A percentile compares a stretch with the other conserved stretches of the same genome.
Conservation (phyloP, 2,888 invertebrate species). For the Melanargia galathea region DNA sequence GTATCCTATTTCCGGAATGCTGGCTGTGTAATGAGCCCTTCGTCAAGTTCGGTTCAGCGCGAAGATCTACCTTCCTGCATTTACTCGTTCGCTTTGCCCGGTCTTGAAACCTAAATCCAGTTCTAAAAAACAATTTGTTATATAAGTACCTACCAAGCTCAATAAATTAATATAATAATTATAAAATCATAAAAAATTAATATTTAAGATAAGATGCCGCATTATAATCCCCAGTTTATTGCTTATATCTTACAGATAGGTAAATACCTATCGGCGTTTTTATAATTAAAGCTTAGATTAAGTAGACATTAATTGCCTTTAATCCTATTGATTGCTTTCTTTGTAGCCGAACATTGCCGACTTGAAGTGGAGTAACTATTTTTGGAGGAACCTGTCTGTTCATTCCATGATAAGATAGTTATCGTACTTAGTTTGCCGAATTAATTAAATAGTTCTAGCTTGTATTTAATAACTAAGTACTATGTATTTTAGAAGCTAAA, state of each 20-base stretch:
- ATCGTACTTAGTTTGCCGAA: too few species aligned
- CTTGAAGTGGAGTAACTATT: background rate
- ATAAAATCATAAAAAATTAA: slow-evolving; percentile 22
- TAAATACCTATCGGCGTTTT: slow-evolving; percentile 33
- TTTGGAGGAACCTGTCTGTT: background rate
- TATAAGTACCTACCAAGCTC: background rate
- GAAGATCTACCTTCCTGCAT: too few species aligned
- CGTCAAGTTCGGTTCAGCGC: too few species aligned
- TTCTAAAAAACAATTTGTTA: background rate
- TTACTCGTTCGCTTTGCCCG: too few species aligned
- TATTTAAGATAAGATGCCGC: slow-evolving; percentile 36
- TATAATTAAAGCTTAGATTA: slow-evolving; percentile 40
- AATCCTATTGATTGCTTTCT: slow-evolving; percentile 39
- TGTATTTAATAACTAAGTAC: too few species aligned
- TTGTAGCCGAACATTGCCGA: slow-evolving; percentile 2
- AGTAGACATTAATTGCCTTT: slow-evolving; percentile 38
- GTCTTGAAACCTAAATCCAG: background rate
- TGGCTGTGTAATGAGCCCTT: too few species aligned
- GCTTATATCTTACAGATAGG: slow-evolving; percentile 59
- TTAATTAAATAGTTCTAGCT: too few species aligned
- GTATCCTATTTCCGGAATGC: too few species aligned
- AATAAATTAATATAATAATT: slow-evolving; percentile 8
- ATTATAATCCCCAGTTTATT: slow-evolving; percentile 69
- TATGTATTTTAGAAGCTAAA: too few species aligned
- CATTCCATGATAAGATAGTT: background rate